These are phyloP conservation scores for Heterodera filipjevi DNA, from an alignment of 2,888 invertebrate genomes.

Conservation along the genomic window DNA sequence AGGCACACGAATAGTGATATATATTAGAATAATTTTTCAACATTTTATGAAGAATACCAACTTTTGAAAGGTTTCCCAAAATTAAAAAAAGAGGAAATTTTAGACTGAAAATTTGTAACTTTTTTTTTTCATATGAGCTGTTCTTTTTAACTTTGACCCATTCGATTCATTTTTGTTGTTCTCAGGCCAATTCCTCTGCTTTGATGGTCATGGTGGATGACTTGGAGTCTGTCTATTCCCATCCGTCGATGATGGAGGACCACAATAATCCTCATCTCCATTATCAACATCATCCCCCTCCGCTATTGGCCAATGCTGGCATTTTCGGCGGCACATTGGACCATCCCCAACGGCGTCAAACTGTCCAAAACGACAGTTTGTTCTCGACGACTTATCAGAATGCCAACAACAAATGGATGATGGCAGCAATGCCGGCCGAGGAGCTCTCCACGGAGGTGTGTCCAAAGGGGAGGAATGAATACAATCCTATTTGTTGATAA, in stretches of 20 bases:
- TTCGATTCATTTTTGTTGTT: too few species aligned
- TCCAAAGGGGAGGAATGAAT: neutral
- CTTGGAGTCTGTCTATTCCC: constrained; percentile 59
- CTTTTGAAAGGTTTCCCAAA: too few species aligned
- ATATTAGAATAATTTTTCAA: neutral
- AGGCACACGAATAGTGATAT: too few species aligned
- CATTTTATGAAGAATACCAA: too few species aligned
- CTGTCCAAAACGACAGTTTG: neutral
- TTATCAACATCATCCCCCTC: neutral
- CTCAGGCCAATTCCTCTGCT: neutral
- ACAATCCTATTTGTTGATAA: too few species aligned
- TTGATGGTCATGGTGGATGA: constrained; percentile 42
- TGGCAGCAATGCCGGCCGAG: constrained; percentile 31
- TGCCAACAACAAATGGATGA: constrained; percentile 14
- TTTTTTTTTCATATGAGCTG: too few species aligned
- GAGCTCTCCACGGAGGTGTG: constrained; percentile 39
- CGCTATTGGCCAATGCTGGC: neutral
- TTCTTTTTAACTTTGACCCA: too few species aligned
- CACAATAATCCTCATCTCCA: too few species aligned
- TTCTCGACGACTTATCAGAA: neutral
- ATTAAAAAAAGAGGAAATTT: too few species aligned
- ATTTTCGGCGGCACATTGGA: constrained; percentile 7
- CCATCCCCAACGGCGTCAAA: neutral
- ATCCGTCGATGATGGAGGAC: constrained; percentile 59
- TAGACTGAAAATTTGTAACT: too few species aligned